Conservation (phyloP, 2,797 vertebrate species). For the Scyliorhinus canicula region DNA sequence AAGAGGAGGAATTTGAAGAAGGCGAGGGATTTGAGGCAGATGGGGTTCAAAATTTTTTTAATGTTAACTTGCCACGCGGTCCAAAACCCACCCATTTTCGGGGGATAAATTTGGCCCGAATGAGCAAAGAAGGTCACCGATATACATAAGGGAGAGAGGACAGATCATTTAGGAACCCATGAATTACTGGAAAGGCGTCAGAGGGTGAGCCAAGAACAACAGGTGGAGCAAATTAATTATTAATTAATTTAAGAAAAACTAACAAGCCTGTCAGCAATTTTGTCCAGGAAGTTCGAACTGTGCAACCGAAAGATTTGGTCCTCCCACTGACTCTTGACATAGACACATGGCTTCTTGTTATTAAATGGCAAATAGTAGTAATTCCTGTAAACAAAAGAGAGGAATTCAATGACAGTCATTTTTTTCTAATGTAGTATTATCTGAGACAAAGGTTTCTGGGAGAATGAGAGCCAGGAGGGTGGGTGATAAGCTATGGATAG, state of each 20-base stretch:
- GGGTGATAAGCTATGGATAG: not conserved
- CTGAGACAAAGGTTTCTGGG: not conserved
- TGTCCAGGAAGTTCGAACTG: conserved; percentile 82
- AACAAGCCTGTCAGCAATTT: conserved; percentile 75
- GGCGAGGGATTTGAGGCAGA: no score
- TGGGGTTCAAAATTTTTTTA: not conserved
- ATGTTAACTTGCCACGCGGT: no score
- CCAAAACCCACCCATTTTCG: not conserved
- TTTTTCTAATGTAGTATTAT: not conserved
- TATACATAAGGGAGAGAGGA: not conserved
- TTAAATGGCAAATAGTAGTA: conserved; percentile 76
- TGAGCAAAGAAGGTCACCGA: no score
- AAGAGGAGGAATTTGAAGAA: not conserved
- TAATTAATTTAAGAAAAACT: conserved; percentile 43
- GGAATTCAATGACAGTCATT: not conserved
- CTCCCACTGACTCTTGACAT: conserved; percentile 75
- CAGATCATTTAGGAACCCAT: not conserved
- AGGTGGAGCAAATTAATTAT: not conserved
- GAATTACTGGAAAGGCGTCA: not conserved
- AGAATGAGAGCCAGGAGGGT: not conserved
- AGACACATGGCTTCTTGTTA: conserved; percentile 76
- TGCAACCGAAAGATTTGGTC: conserved; percentile 75
- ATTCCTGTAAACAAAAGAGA: conserved; percentile 58
- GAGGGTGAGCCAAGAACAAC: not conserved
- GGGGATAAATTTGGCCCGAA: not conserved